These are phyloP conservation scores for Calyptomena viridis DNA, from an alignment of 2,113 vertebrate genomes.

Conservation along the genomic window DNA sequence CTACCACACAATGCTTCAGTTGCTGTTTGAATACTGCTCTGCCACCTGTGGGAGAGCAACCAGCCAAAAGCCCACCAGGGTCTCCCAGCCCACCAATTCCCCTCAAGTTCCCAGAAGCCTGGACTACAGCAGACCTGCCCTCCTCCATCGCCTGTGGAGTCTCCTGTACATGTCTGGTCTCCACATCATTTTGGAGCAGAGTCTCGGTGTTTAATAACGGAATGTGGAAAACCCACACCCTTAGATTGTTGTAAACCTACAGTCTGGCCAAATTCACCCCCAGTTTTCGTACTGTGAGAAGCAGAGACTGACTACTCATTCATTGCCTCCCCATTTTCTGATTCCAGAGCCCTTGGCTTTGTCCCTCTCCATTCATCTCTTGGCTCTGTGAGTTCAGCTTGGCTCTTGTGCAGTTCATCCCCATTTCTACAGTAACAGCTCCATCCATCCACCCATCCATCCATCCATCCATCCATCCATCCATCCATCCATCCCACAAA, in stretches of 20 bases:
- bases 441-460: not conserved
- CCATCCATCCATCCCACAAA: not conserved
- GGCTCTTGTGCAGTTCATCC: not conserved
- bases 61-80: not conserved
- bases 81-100: not conserved
- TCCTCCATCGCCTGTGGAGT: not conserved
- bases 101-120: not conserved
- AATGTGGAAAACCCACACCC: not conserved
- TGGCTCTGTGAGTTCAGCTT: rapidly evolving
- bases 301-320: not conserved
- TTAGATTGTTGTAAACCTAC: not conserved
- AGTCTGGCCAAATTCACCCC: not conserved
- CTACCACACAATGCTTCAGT: not conserved
- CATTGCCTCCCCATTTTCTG: not conserved
- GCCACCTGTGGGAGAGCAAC: not conserved
- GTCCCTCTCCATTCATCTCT: not conserved
- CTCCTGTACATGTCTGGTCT: too few relatives aligned
- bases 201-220: rapidly evolving
- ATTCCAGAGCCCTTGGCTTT: not conserved
- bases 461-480: not conserved
- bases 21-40: not conserved
- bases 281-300: not conserved
- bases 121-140: not conserved
- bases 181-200: rapidly evolving
- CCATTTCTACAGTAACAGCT: not conserved